Conservation (phyloP, 2,888 invertebrate genomes). For the Tenthredo scrophulariae region DNA sequence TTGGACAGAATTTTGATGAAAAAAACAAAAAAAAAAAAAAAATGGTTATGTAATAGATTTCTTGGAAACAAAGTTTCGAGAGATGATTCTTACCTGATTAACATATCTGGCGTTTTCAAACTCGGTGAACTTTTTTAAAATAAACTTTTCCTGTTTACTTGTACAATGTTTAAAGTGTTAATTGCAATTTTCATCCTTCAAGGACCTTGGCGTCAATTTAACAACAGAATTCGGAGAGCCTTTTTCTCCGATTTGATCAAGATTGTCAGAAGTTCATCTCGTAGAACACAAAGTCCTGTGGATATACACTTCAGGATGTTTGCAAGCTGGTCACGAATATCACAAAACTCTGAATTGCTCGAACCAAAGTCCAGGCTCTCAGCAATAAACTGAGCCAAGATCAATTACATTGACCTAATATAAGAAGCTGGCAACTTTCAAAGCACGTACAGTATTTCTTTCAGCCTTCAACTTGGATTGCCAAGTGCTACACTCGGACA, state of each 20-base stretch:
- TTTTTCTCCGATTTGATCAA: neutral
- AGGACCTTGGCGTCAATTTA: neutral
- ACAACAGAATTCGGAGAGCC: neutral
- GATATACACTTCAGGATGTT: conserved; percentile 19
- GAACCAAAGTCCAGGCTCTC: conserved; percentile 45
- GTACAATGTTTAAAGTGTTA: neutral
- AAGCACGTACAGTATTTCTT: conserved; percentile 34
- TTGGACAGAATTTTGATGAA: neutral
- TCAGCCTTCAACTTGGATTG: conserved; percentile 11
- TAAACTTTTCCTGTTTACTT: neutral
- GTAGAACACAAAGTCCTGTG: neutral
- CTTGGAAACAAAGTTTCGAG: neutral
- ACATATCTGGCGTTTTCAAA: neutral
- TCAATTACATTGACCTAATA: conserved; percentile 39
- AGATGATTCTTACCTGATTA: neutral
- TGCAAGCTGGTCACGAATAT: conserved; percentile 48
- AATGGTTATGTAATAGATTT: neutral
- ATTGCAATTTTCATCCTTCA: neutral
- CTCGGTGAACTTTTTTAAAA: neutral
- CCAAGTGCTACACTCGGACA: conserved; percentile 24
- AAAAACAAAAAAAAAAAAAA: too few relatives aligned
- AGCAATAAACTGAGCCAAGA: conserved; percentile 52
- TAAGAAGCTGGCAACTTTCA: conserved; percentile 43
- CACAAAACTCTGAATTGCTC: conserved; percentile 37
- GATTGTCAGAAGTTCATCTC: neutral